Percentiles rank a stretch among this genome's conserved stretches.
Evolutionary conservation across 2,113 vertebrate species (phyloP).

Genomic region (Delphinus delphis): DNA sequence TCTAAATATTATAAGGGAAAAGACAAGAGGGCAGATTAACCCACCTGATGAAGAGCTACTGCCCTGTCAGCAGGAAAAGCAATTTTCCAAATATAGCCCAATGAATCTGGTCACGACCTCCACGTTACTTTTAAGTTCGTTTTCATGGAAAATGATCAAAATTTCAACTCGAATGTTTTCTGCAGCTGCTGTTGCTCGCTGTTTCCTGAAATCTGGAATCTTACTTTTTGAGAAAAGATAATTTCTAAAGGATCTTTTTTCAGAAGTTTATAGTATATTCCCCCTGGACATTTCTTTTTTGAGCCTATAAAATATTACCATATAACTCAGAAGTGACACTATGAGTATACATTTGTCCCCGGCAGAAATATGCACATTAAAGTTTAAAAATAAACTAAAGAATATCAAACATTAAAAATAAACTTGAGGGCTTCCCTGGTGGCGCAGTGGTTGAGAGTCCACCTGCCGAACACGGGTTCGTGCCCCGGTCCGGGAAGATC

Average conservation of each 20-base stretch:
- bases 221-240: conserved; percentile 74
- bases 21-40: background rate
- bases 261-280: conserved; percentile 61
- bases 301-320: conserved; percentile 74
- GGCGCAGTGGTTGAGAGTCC: too few species aligned
- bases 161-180: conserved; percentile 75
- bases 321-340: conserved; percentile 73
- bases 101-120: conserved; percentile 58
- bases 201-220: conserved; percentile 80
- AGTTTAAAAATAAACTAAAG: conserved; percentile 3
- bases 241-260: conserved; percentile 72
- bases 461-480: too few species aligned
- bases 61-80: background rate
- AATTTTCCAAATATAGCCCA: conserved; percentile 38
- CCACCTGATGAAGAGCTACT: background rate
- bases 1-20: background rate
- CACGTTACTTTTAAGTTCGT: conserved; percentile 60
- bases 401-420: background rate
- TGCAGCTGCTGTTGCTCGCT: conserved; percentile 74
- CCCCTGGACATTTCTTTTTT: conserved; percentile 77
- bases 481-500: too few species aligned
- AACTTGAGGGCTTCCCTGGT: background rate
- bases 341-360: conserved; percentile 55
- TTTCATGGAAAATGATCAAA: conserved; percentile 76
- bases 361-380: conserved; percentile 62